These are phyloP conservation scores for Pristis pectinata DNA, from an alignment of 2,797 vertebrate genomes.

Conservation along the genomic window DNA sequence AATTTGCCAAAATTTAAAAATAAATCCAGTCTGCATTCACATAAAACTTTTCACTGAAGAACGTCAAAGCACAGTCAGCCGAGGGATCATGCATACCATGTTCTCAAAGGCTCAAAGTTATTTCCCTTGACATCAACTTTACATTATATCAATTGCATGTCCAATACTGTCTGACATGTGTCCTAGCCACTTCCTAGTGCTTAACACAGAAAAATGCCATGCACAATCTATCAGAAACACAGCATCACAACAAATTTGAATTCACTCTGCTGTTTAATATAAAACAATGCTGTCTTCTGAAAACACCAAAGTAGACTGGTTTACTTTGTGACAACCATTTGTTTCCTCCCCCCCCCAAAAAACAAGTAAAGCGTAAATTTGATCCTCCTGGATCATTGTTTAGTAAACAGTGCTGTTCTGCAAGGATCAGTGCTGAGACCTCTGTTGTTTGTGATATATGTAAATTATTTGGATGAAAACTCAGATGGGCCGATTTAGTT, in stretches of 20 bases:
- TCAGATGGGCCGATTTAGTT: too few relatives aligned
- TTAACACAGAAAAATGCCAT: not conserved
- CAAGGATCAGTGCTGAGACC: too few relatives aligned
- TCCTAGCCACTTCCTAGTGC: not conserved
- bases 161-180: not conserved
- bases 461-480: too few relatives aligned
- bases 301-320: not conserved
- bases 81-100: not conserved
- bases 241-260: not conserved
- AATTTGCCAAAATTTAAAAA: too few relatives aligned
- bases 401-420: not conserved
- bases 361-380: not conserved
- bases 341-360: too few relatives aligned
- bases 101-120: not conserved
- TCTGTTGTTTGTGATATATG: too few relatives aligned
- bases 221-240: not conserved
- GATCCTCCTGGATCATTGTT: not conserved
- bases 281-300: not conserved
- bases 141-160: not conserved
- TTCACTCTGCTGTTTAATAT: not conserved
- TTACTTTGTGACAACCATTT: not conserved
- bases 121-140: not conserved
- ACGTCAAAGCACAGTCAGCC: not conserved
- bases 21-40: not conserved
- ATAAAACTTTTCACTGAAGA: not conserved